Base-by-base conservation (phyloP, 2,797 vertebrate species). In the Brotula barbata region DNA sequence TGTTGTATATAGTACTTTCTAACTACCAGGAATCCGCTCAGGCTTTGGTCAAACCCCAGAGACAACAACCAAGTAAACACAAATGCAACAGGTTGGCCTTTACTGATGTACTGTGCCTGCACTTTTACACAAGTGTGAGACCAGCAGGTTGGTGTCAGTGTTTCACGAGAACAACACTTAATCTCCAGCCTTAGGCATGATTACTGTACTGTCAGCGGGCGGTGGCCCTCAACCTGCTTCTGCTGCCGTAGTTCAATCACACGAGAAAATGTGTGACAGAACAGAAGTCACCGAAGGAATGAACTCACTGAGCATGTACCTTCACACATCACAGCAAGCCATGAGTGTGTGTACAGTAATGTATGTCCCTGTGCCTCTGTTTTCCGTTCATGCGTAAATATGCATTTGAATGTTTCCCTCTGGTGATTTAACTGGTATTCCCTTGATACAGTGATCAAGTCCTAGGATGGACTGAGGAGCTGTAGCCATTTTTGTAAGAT, bases 11-110 rank as follows among this genome's bases (percentile, higher is more conserved):
- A 71, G 54, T 61, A 77, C 50, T 71, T 74, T 64, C 52, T 63
- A 72, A 84, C 67, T 71, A 78, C 78, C 45, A 85, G 73, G 74
- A 78, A 58, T 71, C 71, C 43, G 55, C 40, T 71, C 51, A 36
- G 42, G 44, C 49, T 53, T 72, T 37, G 49, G 56, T 72, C 73
- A 81, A 56, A 73, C 43, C 25, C 77, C 64, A 60, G 39, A 69
- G 25, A 57, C 74, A 75, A 81, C 70, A 84, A 69, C 64, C 68
- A 82, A 71, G 75, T 45, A 13, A 63, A 77, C 17, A 58, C 14
- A 73, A 68, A 75, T 75, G 71, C 61, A 68, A 46, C 41, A 5
- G 33, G 14, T 11, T 39, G 19, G 60, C 41, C 13, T 10, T 14
- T 20, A 55, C 13, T 16, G 36, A 21, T 40, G n/a, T 23, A 10